phyloP scores from a whole-genome alignment of 2,888 invertebrate genomes.

The Tethea ocularis region DNA sequence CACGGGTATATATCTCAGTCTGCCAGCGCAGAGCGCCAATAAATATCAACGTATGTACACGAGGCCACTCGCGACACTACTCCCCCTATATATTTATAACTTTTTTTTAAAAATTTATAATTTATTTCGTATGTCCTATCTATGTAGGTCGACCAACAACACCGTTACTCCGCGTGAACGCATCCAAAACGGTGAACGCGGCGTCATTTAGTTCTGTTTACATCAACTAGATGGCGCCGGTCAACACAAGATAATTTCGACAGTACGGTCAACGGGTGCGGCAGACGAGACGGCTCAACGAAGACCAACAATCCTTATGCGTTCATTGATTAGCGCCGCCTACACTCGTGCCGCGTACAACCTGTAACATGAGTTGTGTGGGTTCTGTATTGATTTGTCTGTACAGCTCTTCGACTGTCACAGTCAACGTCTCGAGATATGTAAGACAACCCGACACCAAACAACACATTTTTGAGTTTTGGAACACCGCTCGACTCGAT shows the following conservation, averaged over 20 bases:
- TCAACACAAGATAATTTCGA: conserved; percentile 29
- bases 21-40: conserved; percentile 73
- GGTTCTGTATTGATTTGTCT: conserved; percentile 31
- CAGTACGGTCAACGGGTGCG: conserved; percentile 28
- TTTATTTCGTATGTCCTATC: conserved; percentile 82
- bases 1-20: conserved; percentile 63
- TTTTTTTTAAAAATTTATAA: conserved; percentile 78
- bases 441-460: conserved; percentile 26
- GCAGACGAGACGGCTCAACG: not conserved
- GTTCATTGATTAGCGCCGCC: not conserved
- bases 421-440: conserved; percentile 31
- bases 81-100: conserved; percentile 71
- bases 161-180: conserved; percentile 36
- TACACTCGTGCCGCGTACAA: conserved; percentile 16
- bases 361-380: conserved; percentile 25
- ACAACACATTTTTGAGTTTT: conserved; percentile 18
- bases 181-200: conserved; percentile 20
- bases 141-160: conserved; percentile 71
- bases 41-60: conserved; percentile 82
- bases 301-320: not conserved
- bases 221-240: conserved; percentile 35
- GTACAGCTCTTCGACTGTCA: conserved; percentile 32
- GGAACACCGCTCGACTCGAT: conserved; percentile 31
- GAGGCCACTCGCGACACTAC: conserved; percentile 71
- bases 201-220: conserved; percentile 32